These are phyloP conservation scores for Liasis olivaceus DNA, from an alignment of 2,797 vertebrate genomes.

Conservation along the genomic window DNA sequence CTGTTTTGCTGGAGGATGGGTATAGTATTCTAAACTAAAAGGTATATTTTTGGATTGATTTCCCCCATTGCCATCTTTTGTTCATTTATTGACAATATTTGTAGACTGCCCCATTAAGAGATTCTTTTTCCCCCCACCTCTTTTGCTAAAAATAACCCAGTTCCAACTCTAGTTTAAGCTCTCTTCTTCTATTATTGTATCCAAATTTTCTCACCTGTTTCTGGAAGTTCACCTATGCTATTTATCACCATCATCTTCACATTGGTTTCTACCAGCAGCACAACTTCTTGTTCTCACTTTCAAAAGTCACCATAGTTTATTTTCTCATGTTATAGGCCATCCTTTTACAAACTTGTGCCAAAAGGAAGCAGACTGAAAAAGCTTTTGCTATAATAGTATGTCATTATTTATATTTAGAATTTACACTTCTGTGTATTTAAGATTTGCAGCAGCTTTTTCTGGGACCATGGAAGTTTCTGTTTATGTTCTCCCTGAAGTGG, in stretches of 20 bases:
- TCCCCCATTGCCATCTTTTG: neutral
- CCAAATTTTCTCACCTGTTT: neutral
- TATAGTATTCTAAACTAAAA: neutral
- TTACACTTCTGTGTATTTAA: neutral
- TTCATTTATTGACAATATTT: neutral
- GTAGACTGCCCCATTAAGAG: neutral
- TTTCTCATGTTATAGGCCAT: neutral
- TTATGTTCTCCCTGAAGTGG: neutral
- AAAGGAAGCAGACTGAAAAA: neutral
- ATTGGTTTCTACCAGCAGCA: neutral
- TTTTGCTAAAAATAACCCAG: neutral
- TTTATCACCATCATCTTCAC: neutral
- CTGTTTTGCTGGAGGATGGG: neutral
- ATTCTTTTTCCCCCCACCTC: neutral
- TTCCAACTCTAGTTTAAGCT: neutral
- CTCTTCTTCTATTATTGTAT: neutral
- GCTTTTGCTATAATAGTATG: neutral
- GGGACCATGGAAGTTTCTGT: neutral
- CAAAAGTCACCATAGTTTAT: neutral
- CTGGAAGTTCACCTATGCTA: neutral
- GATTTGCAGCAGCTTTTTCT: neutral
- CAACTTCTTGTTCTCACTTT: neutral
- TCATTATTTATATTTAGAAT: neutral
- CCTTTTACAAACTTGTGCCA: neutral
- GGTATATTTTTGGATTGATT: neutral